Base-by-base conservation (phyloP, 2,888 invertebrate genomes). In the Parthenolecanium corni region DNA sequence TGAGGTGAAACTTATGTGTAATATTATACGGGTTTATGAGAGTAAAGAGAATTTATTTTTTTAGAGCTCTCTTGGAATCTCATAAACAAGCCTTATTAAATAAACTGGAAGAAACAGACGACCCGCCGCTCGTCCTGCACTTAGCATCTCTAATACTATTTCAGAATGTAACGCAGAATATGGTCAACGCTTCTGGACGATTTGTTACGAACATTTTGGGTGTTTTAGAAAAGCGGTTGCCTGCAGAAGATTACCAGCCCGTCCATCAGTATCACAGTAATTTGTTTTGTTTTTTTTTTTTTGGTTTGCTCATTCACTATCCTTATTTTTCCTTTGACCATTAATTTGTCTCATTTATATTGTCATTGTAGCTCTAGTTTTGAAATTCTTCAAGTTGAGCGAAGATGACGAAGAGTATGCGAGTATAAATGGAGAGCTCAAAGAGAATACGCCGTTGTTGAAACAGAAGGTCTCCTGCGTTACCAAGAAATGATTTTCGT, bases 121-220 rank as follows among this genome's bases (percentile, higher is more conserved):
- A 92, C 70, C 83, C 89, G 14, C 88, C 91, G 0, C 73, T 90
- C 38, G 79, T 83, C 56, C 75, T 94, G 49, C 91, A 92, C 73
- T 76, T 92, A 62, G 81, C 84, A 0, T 81, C 82, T 0, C 76
- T 90, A 65, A 79, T 91, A 46, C 79, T 94, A 62, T 93, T 91
- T 71, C 88, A 88, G 56, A 81, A 82, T 11, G 78, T 83, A 2
- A 89, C 88, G 1, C 87, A 89, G 69, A 82, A 79, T 68, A 87
- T 92, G 77, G 72, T 96, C 24, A 91, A 95, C 74, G 92, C 92
- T 14, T 94, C 95, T 24, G 97, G 97, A 0, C 84, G 90, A 72
- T 92, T 92, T 76, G 91, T 97, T 12, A 84, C 91, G 0, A 78
- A 83, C 18, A 80, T 96, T 67, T 77, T 95, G 51, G 72, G 78